Conservation (phyloP, 2,888 invertebrate species). For the Eristalinus sepulchralis region DNA sequence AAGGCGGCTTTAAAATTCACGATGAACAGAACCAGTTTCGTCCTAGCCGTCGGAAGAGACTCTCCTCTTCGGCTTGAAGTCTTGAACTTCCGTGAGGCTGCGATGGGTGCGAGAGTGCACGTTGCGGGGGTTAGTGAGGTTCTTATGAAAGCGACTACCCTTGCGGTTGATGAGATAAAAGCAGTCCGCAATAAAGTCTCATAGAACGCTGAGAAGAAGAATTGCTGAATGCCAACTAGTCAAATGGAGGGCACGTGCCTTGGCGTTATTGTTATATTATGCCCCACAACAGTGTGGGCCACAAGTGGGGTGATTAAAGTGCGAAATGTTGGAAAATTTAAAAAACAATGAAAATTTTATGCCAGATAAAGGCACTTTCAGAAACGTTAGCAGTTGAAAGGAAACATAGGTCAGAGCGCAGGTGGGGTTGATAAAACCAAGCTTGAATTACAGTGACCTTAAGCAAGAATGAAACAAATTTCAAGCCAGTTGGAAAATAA, state of each 20-base stretch:
- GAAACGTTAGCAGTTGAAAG: no score
- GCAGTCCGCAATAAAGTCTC: slow-evolving; percentile 10
- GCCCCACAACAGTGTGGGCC: not conserved
- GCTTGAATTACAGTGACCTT: no score
- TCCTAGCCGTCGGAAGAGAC: not conserved
- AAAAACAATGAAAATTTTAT: no score
- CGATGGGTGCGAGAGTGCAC: no score
- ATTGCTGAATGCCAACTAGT: not conserved
- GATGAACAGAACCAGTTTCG: not conserved
- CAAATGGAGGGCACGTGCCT: slow-evolving; percentile 2
- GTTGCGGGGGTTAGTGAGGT: not conserved
- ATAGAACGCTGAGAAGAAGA: not conserved
- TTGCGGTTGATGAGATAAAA: slow-evolving; percentile 28
- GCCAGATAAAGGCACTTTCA: no score
- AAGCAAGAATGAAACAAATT: no score
- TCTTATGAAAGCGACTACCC: not conserved
- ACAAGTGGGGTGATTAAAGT: not conserved
- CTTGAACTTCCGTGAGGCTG: no score
- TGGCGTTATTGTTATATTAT: not conserved
- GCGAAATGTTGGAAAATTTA: no score
- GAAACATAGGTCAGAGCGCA: no score
- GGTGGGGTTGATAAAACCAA: no score
- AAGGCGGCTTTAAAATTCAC: slow-evolving; percentile 35
- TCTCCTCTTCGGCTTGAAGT: no score
- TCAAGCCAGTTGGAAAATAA: no score